phyloP scores from a whole-genome alignment of 2,113 vertebrate genomes.

The Candoia aspera region DNA sequence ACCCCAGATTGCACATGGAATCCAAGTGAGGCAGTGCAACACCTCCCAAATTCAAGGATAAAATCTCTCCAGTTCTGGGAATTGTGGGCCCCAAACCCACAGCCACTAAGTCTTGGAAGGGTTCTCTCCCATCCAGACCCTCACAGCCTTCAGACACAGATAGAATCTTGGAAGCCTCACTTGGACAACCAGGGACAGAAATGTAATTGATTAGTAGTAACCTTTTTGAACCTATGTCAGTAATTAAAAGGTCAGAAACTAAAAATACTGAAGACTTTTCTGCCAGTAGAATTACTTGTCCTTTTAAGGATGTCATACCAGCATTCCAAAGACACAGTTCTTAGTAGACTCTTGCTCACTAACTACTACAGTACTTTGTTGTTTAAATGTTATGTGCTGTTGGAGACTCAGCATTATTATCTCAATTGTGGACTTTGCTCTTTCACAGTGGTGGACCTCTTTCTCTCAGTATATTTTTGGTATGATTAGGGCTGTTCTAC shows the following conservation, averaged over 20 bases:
- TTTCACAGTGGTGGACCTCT: fast-evolving
- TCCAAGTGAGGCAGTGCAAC: not conserved
- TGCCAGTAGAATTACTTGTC: not conserved
- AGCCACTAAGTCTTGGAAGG: not conserved
- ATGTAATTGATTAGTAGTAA: not conserved
- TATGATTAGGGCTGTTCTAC: not conserved
- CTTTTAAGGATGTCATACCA: not conserved
- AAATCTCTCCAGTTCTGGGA: not conserved
- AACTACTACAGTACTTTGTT: fast-evolving
- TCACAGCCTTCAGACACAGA: not conserved
- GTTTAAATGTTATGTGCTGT: not conserved
- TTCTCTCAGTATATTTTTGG: not conserved
- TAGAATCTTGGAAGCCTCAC: not conserved
- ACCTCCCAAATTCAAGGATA: not conserved
- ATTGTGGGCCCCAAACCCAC: not conserved
- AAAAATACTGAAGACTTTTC: not conserved
- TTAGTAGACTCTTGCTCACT: fast-evolving
- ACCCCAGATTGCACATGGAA: not conserved
- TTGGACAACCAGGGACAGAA: not conserved
- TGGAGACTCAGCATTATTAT: not conserved
- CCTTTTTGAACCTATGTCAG: not conserved
- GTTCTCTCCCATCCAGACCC: not conserved
- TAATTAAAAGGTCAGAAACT: not conserved
- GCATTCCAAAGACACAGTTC: not conserved
- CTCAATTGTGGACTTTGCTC: slow-evolving; percentile 52